A percentile compares a stretch with the other conserved stretches of the same genome.
phyloP scores from a whole-genome alignment of 2,888 invertebrate species.

The Danaus chrysippus region DNA sequence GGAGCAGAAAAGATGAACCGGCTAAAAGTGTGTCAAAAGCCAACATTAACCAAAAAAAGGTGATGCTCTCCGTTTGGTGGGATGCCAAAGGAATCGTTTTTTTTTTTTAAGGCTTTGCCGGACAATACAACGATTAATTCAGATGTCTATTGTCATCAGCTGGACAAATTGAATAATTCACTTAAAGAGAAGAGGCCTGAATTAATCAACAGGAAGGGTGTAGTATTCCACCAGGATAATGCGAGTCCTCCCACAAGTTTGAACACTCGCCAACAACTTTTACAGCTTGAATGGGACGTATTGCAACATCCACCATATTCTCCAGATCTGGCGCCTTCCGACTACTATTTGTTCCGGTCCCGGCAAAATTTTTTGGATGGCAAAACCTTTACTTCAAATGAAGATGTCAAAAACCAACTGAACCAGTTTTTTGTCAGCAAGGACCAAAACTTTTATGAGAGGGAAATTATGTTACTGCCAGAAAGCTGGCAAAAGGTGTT shows the following conservation, averaged over 20 bases:
- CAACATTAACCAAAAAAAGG: background rate
- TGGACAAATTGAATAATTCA: background rate
- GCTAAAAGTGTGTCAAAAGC: no score
- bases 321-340: no score
- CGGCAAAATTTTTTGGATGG: no score
- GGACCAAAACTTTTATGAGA: background rate
- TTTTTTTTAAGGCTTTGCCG: slow-evolving; percentile 9
- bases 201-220: no score
- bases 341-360: no score
- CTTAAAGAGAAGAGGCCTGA: background rate
- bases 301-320: no score
- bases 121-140: slow-evolving; percentile 11
- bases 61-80: slow-evolving; percentile 28
- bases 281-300: background rate
- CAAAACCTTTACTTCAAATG: no score
- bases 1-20: no score
- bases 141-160: slow-evolving; percentile 8
- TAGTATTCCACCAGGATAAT: background rate
- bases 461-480: background rate
- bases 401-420: no score
- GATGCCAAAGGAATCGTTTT: slow-evolving; percentile 23
- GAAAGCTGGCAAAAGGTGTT: background rate
- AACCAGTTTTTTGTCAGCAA: background rate
- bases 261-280: background rate
- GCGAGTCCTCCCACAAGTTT: background rate